Evolutionary conservation across 1,140 invertebrate genomes (phyloP), one percentile per base, ranked within the genome.

Genomic region (Aphelinus atriplicis): DNA sequence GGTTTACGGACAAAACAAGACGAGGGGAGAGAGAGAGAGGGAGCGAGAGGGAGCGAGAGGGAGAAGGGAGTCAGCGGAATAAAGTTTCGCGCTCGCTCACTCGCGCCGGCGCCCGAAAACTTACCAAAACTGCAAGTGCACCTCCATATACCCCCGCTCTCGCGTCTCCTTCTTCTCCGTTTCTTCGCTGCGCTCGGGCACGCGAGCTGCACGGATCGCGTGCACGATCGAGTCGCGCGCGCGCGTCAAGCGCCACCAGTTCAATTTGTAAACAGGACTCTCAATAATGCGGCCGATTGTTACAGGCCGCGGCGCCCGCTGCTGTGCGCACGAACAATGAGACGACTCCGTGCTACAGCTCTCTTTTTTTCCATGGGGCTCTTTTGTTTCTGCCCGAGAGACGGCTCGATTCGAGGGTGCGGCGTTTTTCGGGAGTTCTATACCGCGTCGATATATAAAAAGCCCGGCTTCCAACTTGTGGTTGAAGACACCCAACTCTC

Each of bases 201-300:
- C 7, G 0, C 5, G 3, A n/a, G 48, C n/a, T 6, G 51, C 57
- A 57, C 66, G n/a, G 57, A 62, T 42, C 53, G 42, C 60, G 60
- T 51, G 48, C 51, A 68, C 68, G 76, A 69, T 75, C 73, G 76
- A 76, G 64, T 74, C 26, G 51, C 6, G 50, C 51, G 53, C 64
- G 46, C 55, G 7, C 58, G n/a, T 55, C 47, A 51, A 4, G 4
- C 58, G 26, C 60, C 47, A 57, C 64, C 75, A 77, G 70, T 81
- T 79, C 79, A 80, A 81, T 81, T 81, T 80, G 81, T 81, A 83
- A 83, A 83, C 81, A 83, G 80, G 77, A 79, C 79, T 80, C 77
- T 81, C 79, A 80, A 81, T 81, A 81, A 81, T 83, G 76, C 70
- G 68, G 63, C 51, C 51, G 73, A 80, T 77, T 57, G 74, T 78